Base-by-base conservation (phyloP, 2,797 vertebrate species). In the Ctenochaetus hawaiiensis region DNA sequence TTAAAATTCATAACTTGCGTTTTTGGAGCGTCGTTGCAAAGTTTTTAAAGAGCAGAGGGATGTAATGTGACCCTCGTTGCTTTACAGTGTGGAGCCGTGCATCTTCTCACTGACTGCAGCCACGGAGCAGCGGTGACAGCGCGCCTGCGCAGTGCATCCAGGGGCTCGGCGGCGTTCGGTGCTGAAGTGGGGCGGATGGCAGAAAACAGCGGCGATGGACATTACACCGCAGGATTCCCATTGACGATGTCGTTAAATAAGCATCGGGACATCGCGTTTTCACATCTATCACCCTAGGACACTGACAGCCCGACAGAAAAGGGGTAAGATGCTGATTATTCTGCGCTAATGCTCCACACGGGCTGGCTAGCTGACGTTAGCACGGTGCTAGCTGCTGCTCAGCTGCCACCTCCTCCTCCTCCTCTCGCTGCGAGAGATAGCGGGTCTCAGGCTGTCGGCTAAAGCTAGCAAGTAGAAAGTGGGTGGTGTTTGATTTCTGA, bases 121-220 rank as follows among this genome's bases (percentile, higher is more conserved):
- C 90, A 82, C 77, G 43, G 90, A 90, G 91, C 91, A 88, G 89
- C 88, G 77, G 85, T 26, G 74, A 77, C 84, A 92, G 84, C 91
- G 91, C 94, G 94, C 95, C 78, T 95, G 95, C 95, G 95, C 95
- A 95, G 91, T 94, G 94, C 94, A 93, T 96, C 94, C 93, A 94
- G 95, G 95, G 96, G 94, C 96, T 95, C 96, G 96, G 96, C 96
- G 96, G 95, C 93, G 94, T 94, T 95, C 95, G 96, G 96, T 97
- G 97, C 97, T 98, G 97, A 97, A 97, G 97, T 97, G 97, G 96
- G 97, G 96, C 96, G 96, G 96, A 98, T 98, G 97, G 96, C 96
- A 95, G 95, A 94, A 67, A 91, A 84, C 93, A 89, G 94, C 95
- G 93, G 94, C 90, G 94, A 95, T 97, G 97, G 97, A 96, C 95